Evolutionary conservation across 2,113 vertebrate species (phyloP).

Genomic region (Albula glossodonta): DNA sequence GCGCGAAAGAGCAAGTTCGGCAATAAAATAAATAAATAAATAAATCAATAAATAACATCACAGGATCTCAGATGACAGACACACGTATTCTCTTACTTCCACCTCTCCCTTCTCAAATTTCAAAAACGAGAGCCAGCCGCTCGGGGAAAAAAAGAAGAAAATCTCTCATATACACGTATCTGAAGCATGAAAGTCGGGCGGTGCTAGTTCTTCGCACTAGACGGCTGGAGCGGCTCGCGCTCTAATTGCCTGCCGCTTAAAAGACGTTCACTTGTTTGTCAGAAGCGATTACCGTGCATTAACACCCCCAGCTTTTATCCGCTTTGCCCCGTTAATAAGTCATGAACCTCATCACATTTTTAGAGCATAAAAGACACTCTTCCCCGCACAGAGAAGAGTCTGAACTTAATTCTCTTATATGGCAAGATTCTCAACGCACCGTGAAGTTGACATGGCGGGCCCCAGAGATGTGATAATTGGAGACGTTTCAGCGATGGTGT

Average conservation of each 20-base stretch:
- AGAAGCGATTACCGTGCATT: constrained; percentile 21
- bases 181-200: background rate
- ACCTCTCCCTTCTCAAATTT: background rate
- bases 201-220: background rate
- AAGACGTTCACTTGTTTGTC: constrained; percentile 25
- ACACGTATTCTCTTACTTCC: background rate
- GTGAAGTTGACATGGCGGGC: background rate
- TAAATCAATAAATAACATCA: constrained; percentile 3
- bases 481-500: background rate
- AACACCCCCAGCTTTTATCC: constrained; percentile 21
- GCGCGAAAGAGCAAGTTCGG: constrained; percentile 30
- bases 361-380: background rate
- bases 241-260: constrained; percentile 7
- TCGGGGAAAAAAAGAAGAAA: background rate
- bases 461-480: background rate
- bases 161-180: background rate
- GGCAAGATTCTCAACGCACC: background rate
- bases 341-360: constrained; percentile 22
- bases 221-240: background rate
- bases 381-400: constrained; percentile 2
- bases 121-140: background rate
- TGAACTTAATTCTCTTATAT: background rate
- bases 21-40: constrained; percentile 10
- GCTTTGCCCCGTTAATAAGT: constrained; percentile 11
- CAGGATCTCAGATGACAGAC: background rate